Base-by-base conservation (phyloP, 2,797 vertebrate genomes). In the Rhinophrynus dorsalis region DNA sequence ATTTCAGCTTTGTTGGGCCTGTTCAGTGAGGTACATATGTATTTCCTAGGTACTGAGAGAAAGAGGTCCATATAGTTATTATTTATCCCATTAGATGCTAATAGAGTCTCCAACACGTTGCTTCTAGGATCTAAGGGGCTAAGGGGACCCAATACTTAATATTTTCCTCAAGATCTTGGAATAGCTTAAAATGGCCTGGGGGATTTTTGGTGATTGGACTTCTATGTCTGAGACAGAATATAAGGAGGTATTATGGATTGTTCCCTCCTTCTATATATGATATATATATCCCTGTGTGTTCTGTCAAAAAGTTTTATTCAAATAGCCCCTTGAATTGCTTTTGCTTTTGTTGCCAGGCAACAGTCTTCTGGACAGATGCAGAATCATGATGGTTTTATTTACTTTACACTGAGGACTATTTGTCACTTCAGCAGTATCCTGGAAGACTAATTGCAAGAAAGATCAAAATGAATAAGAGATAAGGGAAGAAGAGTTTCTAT, bases 381-480 rank as follows among this genome's bases (percentile, higher is more conserved):
- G 47, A 59, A 73, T 59, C 62, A 42, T 73, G 55, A 67, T 66
- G 62, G 55, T 58, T 73, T 63, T 66, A 66, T 67, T 73, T 73
- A 66, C 55, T 55, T 73, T 44, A 35, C 30, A 51, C 44, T 24
- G 27, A 52, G 21, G 54, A 52, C 45, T 54, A 47, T 73, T 73
- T 73, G 70, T 73, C 62, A 73, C 45, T 57, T 42, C 47, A 66
- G 62, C 62, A 60, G 56, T 51, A 66, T 59, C 70, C 54, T 33
- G 45, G 55, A 60, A 67, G 62, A 60, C 70, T 73, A 73, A 73
- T 73, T 73, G 55, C 62, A 51, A 15, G 35, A 64, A 58, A 60
- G 62, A 73, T 73, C 62, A 73, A 73, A 73, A 66, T 73, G 55
- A 73, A 66, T 65, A 73, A 58, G 44, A 59, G 70, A 73, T 73